Base-by-base conservation (phyloP, 2,888 invertebrate genomes). In the Ectobius pallidus region DNA sequence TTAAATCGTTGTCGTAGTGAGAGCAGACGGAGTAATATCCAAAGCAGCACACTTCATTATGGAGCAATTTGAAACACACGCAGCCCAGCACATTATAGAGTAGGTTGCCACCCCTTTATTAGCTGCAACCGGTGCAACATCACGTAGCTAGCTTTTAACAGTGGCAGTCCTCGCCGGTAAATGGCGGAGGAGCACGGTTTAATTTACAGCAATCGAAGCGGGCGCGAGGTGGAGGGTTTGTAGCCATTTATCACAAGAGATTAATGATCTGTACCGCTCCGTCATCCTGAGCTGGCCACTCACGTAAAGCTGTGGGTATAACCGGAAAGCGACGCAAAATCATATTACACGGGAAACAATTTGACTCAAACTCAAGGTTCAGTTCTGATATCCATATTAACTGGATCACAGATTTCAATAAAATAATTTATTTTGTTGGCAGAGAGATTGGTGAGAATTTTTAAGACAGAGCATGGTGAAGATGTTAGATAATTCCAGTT, bases 91-190 rank as follows among this genome's bases (percentile, higher is more conserved):
- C 69, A 44, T 55, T 58, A 58, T 18, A 20, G 44, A 22, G 42
- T 44, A 42, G 22, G 25, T 18, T 49, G 39, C 62, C 34, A 62
- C 70, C 70, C 70, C 70, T 70, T 70, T 62, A 70, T 70, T 70
- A 62, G 61, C 70, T 70, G 70, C 70, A 70, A 70, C 70, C 62
- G 70, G 70, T 70, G 70, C 70, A 70, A 49, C 70, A 70, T 62
- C 70, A 62, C 70, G 70, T 62, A 63, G 58, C 14, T 18, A 39
- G 44, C 69, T 69, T 55, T 25, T 69, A 69, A 69, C 63, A 20
- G 39, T 39, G 32, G 63, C 11, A 63, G 30, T 39, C 18, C 62
- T 20, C 32, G 44, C 61, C 61, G 70, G 70, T 46, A 62, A 70
- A 70, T 70, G 70, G 70, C 63, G 42, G 39, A 34, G 63, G 39